Evolutionary conservation across 2,797 vertebrate genomes (phyloP).

Genomic region (Adelosebastes latens): DNA sequence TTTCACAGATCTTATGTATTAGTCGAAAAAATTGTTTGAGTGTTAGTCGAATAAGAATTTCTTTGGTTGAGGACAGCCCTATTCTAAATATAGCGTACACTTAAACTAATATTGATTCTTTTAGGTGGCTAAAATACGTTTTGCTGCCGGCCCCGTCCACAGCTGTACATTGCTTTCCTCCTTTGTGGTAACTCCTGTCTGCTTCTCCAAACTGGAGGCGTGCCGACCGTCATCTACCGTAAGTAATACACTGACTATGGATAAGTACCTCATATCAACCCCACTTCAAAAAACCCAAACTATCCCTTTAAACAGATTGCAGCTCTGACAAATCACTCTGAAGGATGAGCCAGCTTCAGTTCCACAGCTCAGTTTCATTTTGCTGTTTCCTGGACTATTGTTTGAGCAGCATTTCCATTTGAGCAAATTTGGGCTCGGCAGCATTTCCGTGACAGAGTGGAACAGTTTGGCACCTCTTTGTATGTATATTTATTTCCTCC

Average conservation of each 20-base stretch:
- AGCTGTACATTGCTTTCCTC: background rate
- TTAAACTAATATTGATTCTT: no score
- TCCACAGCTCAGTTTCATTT: background rate
- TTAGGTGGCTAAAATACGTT: no score
- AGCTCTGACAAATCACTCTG: background rate
- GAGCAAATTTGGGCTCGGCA: background rate
- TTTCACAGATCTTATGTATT: no score
- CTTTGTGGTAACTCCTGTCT: background rate
- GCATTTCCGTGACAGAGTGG: conserved; percentile 17
- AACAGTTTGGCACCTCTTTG: conserved; percentile 13
- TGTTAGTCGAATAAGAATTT: no score
- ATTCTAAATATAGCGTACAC: accelerated
- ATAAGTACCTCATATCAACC: background rate
- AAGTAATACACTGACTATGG: background rate
- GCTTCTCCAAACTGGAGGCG: no score
- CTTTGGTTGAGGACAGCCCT: no score
- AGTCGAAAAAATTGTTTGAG: no score
- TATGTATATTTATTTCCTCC: conserved; percentile 2
- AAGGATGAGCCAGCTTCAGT: background rate
- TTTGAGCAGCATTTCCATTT: conserved; percentile 9
- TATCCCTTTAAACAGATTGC: background rate
- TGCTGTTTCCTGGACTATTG: background rate
- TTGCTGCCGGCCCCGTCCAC: no score
- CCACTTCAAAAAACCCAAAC: background rate
- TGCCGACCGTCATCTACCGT: background rate